A percentile compares a stretch with the other conserved stretches of the same genome.
Evolutionary conservation across 2,113 vertebrate species (phyloP).

Genomic region (Pelecanoides urinatrix): DNA sequence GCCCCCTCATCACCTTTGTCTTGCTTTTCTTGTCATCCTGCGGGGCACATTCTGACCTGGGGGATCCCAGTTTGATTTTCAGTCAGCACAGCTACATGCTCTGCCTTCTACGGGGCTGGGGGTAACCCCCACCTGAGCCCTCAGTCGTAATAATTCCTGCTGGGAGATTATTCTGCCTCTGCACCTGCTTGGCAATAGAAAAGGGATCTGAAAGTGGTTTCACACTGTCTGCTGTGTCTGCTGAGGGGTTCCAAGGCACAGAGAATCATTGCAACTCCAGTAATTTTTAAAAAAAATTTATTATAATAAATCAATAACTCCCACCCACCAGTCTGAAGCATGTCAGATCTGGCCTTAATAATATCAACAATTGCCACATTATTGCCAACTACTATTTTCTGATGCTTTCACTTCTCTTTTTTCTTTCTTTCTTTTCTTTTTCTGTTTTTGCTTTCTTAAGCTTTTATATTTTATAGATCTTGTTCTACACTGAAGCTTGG

Average conservation of each 20-base stretch:
- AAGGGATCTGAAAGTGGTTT: neutral
- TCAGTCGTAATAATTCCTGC: neutral
- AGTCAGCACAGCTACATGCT: neutral
- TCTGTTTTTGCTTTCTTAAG: neutral
- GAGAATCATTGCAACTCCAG: neutral
- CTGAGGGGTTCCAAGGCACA: neutral
- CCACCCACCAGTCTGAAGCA: neutral
- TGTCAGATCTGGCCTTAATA: neutral
- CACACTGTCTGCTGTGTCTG: neutral
- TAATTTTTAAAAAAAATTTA: neutral
- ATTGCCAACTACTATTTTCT: neutral
- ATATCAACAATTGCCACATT: neutral
- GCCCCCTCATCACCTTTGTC: neutral
- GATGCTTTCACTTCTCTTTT: neutral
- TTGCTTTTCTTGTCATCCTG: neutral
- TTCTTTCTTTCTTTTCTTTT: no score
- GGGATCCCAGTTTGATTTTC: neutral
- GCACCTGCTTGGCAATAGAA: neutral
- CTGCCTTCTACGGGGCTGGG: neutral
- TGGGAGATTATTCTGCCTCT: neutral
- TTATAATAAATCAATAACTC: neutral
- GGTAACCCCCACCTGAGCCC: neutral
- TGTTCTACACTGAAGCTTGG: neutral
- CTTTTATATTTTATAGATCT: neutral
- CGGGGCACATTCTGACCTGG: neutral